These are phyloP conservation scores for Anguilla pacifica DNA, from an alignment of 2,797 vertebrate genomes.

Conservation along the genomic window DNA sequence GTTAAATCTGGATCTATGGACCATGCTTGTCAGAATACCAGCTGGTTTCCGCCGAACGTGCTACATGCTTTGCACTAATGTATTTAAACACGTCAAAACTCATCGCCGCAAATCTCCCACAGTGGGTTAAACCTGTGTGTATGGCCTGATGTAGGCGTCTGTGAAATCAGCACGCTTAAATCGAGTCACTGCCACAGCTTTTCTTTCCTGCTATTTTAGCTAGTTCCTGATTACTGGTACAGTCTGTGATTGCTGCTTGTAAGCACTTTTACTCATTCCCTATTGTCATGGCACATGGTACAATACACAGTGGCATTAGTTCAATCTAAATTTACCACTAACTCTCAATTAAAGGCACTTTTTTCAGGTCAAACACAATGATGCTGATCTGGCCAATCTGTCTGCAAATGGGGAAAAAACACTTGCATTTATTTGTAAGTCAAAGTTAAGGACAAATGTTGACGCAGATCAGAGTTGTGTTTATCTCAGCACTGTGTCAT, in stretches of 20 bases:
- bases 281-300: not conserved
- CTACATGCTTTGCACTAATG: not conserved
- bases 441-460: conserved; percentile 11
- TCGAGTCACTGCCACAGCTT: not conserved
- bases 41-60: not conserved
- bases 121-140: not conserved
- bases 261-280: not conserved
- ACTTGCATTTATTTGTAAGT: not conserved
- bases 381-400: not conserved
- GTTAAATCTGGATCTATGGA: not conserved
- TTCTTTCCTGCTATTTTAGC: not conserved
- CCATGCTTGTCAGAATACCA: not conserved
- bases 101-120: not conserved
- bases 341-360: not conserved
- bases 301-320: not conserved
- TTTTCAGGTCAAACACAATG: not conserved
- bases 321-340: not conserved
- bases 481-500: conserved; percentile 5
- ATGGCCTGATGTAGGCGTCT: not conserved
- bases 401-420: not conserved
- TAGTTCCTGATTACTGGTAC: not conserved
- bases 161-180: not conserved
- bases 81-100: conserved; percentile 2
- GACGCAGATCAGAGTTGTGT: not conserved
- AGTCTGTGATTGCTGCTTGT: not conserved